These are phyloP conservation scores for Pampusana beccarii DNA, from an alignment of 2,113 vertebrate genomes.

Conservation along the genomic window DNA sequence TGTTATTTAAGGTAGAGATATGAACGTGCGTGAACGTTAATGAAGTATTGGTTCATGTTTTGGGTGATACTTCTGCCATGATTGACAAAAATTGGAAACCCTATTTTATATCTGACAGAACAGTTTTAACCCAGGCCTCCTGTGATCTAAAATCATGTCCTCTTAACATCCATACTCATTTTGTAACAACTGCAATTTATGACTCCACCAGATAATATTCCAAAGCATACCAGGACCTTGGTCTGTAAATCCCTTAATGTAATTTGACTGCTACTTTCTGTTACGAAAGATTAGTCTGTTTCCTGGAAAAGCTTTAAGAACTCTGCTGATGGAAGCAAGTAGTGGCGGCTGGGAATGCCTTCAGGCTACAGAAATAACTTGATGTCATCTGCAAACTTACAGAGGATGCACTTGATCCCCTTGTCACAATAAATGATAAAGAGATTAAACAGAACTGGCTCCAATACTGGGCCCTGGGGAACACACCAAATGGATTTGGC, in stretches of 20 bases:
- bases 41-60: neutral
- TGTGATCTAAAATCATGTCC: neutral
- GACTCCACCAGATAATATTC: neutral
- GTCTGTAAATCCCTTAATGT: neutral
- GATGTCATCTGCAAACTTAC: too few species aligned
- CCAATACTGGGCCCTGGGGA: too few species aligned
- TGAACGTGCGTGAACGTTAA: neutral
- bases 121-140: neutral
- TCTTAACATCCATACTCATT: neutral
- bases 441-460: too few species aligned
- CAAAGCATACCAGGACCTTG: neutral
- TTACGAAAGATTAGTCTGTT: neutral
- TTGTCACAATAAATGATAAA: too few species aligned
- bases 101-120: neutral
- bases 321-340: neutral
- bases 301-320: neutral
- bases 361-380: neutral
- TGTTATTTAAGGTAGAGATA: neutral
- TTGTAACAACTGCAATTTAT: neutral
- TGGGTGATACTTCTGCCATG: neutral
- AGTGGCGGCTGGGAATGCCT: neutral
- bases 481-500: too few species aligned
- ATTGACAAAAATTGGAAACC: neutral
- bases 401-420: too few species aligned
- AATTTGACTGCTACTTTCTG: neutral